phyloP scores from a whole-genome alignment of 2,113 vertebrate species.

The Sinocyclocheilus rhinocerous region DNA sequence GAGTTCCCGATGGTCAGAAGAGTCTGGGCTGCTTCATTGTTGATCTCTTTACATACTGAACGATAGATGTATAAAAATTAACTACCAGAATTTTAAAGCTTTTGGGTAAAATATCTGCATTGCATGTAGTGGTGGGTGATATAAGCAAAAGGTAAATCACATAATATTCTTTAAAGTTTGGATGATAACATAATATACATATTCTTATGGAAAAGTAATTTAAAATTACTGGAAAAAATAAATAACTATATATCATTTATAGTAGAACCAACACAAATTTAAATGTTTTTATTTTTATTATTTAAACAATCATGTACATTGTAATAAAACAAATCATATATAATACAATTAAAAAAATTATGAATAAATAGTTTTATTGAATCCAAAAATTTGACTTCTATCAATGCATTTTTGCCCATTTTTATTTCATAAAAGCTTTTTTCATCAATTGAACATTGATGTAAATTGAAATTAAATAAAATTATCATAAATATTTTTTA shows the following conservation, averaged over 20 bases:
- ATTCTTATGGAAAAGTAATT: neutral
- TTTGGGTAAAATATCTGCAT: neutral
- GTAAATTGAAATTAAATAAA: neutral
- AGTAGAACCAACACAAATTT: neutral
- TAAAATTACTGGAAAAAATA: neutral
- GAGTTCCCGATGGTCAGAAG: conserved; percentile 87
- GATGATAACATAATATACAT: neutral
- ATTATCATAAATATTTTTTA: neutral
- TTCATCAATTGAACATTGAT: neutral
- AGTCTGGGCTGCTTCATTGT: conserved; percentile 89
- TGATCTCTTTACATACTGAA: conserved; percentile 80
- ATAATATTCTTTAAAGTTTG: neutral
- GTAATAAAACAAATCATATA: neutral
- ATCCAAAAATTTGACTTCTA: neutral
- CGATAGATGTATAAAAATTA: conserved; percentile 44
- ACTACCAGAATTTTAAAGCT: neutral
- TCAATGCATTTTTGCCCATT: neutral
- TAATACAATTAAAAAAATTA: neutral
- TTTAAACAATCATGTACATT: neutral
- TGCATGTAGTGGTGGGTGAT: neutral
- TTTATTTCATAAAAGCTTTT: neutral
- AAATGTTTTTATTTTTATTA: neutral
- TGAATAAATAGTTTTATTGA: neutral
- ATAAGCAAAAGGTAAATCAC: neutral
- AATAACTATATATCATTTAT: neutral